A percentile compares a stretch with the other conserved stretches of the same genome.
Conservation (phyloP, 1,140 invertebrate genomes). For the Batillaria attramentaria region DNA sequence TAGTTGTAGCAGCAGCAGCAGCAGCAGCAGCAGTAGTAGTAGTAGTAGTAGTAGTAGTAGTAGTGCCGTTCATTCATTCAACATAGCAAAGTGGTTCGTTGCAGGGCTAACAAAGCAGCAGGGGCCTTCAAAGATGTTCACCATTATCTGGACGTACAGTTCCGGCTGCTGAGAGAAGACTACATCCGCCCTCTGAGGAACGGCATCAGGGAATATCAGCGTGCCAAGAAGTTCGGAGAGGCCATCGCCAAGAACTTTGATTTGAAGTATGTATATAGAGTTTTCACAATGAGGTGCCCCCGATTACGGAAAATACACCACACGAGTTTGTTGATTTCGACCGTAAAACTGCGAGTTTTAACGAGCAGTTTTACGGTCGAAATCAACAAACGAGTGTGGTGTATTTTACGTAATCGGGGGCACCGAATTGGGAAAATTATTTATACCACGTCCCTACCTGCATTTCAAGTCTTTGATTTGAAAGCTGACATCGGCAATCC, state of each 20-base stretch:
- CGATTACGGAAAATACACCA: too few species aligned
- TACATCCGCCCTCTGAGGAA: constrained; percentile 69
- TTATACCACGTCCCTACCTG: too few species aligned
- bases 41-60: neutral
- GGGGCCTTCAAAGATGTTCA: constrained; percentile 77
- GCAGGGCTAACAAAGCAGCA: constrained; percentile 53
- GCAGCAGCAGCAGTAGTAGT: neutral
- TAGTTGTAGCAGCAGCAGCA: neutral
- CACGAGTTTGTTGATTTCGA: too few species aligned
- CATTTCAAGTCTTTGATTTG: too few species aligned
- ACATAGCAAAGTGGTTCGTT: neutral
- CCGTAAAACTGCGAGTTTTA: too few species aligned
- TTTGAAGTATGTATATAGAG: too few species aligned
- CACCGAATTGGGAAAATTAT: too few species aligned
- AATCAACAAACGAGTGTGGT: too few species aligned
- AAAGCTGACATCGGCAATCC: too few species aligned
- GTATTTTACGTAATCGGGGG: too few species aligned
- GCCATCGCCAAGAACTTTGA: constrained; percentile 31
- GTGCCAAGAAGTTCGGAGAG: constrained; percentile 7
- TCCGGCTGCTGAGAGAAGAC: constrained; percentile 83
- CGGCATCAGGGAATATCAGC: constrained; percentile 64
- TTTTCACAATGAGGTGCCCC: too few species aligned
- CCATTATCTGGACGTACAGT: constrained; percentile 86
- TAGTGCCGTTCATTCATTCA: neutral
- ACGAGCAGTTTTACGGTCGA: too few species aligned